Base-by-base conservation (phyloP, 2,797 vertebrate genomes). In the Lophura swinhoii region DNA sequence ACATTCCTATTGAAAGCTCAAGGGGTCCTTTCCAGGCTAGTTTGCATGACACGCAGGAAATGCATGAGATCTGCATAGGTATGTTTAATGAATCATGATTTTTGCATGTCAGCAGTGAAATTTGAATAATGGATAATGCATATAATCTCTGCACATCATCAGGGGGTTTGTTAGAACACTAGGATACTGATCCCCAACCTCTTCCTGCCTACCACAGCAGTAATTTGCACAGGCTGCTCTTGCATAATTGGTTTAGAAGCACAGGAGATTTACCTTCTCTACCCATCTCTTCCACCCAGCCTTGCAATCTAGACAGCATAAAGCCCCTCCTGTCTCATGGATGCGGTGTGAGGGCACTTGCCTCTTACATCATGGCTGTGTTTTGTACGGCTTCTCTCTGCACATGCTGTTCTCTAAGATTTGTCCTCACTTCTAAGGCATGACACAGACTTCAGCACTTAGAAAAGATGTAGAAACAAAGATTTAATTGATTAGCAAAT, bases 281-380 rank as follows among this genome's bases (percentile, higher is more conserved):
- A 9, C 26, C 43, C 12, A 8, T 6, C 24, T 49, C 49, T 80
- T 67, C 43, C 44, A 66, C 31, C 6, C 23, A 43, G 53, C 46
- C 51, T 39, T 51, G 67, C 35, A 55, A 33, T 23, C 12, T n/a
- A 66, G 81, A 7, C 17, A 13, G 2, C 0, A 1, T 49, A 29
- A 49, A 69, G 39, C 28, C 31, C 24, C 55, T 17, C 48, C 33
- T 23, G 17, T 20, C 8, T 8, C 0, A 0, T 7, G 56, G n/a
- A 14, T 8, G 31, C 12, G 29, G 4, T 16, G 5, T 7, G 10
- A 51, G 29, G 6, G 22, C 31, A 16, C 12, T 29, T 28, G 6
- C 2, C 24, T 79, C 23, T 29, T 28, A 16, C 2, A 0, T 21
- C 7, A 1, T 1, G 35, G 39, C 17, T 56, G 0, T 2, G 6